These are phyloP conservation scores for Gracilinanus agilis DNA, from an alignment of 2,113 vertebrate species.

Conservation along the genomic window DNA sequence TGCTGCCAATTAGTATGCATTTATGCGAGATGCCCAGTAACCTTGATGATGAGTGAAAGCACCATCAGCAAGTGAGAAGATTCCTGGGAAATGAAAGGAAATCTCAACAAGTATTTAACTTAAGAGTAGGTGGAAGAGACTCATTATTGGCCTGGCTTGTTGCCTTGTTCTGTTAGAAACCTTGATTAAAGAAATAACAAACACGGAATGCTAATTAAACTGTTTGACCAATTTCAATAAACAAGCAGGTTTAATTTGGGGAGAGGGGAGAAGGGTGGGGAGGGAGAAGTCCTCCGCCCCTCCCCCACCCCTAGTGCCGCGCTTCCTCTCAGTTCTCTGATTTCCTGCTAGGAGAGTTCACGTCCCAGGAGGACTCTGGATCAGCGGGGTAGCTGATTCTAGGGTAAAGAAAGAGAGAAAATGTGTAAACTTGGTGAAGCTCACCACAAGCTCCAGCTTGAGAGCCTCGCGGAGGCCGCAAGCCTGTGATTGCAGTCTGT, in stretches of 20 bases:
- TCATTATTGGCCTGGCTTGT: slow-evolving; percentile 82
- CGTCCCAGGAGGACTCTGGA: slow-evolving; percentile 73
- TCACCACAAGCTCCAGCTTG: slow-evolving; percentile 76
- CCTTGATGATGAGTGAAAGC: slow-evolving; percentile 85
- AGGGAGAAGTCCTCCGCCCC: not conserved
- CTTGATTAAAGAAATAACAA: slow-evolving; percentile 83
- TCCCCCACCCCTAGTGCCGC: slow-evolving; percentile 18
- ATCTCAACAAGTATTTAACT: slow-evolving; percentile 84
- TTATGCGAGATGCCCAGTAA: slow-evolving; percentile 78
- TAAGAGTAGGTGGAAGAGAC: slow-evolving; percentile 81
- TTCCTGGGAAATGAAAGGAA: slow-evolving; percentile 79
- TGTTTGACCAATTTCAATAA: slow-evolving; percentile 63
- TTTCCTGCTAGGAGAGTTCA: slow-evolving; percentile 65
- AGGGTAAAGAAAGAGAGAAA: slow-evolving; percentile 76
- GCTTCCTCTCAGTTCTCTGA: slow-evolving; percentile 70
- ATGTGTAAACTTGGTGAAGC: slow-evolving; percentile 79
- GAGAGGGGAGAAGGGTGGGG: slow-evolving; percentile 37
- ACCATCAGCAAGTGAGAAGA: slow-evolving; percentile 74
- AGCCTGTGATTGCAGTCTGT: slow-evolving; percentile 72
- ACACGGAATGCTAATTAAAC: slow-evolving; percentile 69
- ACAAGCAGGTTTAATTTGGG: slow-evolving; percentile 75
- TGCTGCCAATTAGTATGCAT: slow-evolving; percentile 82
- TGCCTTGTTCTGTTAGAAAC: slow-evolving; percentile 82
- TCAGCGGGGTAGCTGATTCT: slow-evolving; percentile 78
- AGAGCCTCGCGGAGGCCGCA: slow-evolving; percentile 58